Base-by-base conservation (phyloP, 2,888 invertebrate genomes). In the Platycheirus rosarum region DNA sequence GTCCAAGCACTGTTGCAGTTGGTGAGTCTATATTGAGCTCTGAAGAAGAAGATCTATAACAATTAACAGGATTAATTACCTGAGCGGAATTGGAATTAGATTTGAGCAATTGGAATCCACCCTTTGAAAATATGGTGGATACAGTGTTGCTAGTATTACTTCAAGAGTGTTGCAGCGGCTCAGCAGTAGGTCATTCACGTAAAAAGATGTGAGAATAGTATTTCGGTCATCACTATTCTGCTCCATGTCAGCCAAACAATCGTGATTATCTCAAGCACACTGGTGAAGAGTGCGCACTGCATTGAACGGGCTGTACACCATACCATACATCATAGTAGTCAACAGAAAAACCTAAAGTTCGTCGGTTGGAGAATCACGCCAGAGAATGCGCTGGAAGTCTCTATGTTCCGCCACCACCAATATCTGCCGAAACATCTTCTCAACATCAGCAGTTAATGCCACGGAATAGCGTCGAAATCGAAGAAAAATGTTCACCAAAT, bases 221-320 rank as follows among this genome's bases (percentile, higher is more conserved):
- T 60, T 32, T n/a, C 65, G 70, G 1, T 65, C 70, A 9, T 48
- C 26, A 29, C 9, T 35, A 20, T 44, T 60, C n/a, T 66, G 40
- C n/a, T 42, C 5, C n/a, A 4, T 44, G 26, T 71, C 40, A 0
- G 26, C 9, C n/a, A 71, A 14, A 16, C 20, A 48, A 11, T 23
- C n/a, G 40, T 26, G 18, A 16, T 40, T 57, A 40, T 76, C 76
- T 16, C 8, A n/a, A n/a, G n/a, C n/a, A n/a, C n/a, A n/a, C n/a
- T n/a, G n/a, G n/a, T n/a, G n/a, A n/a, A n/a, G n/a, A 11, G 80
- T 40, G 9, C 71, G 65, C 8, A 77, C 44, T 1, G 77, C 51
- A 14, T 71, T 77, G 44, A 32, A 77, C 8, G 66, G 60, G 14
- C 65, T 66, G 2, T 35, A 57, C 0, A 71, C 60, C 65, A 77